Conservation (phyloP, 2,113 vertebrate genomes). For the Alligator mississippiensis region DNA sequence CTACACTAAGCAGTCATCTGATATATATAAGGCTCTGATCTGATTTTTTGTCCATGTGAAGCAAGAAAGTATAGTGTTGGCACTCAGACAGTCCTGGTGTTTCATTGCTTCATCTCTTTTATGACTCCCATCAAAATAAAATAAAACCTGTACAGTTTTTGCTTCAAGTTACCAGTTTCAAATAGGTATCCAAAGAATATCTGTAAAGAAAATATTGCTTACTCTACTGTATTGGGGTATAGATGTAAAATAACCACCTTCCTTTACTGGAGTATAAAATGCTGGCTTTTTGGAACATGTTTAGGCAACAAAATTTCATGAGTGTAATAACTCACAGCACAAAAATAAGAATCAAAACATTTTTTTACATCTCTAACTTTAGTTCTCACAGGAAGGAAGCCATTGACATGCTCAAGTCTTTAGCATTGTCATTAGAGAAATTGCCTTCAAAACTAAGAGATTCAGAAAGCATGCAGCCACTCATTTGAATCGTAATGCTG, state of each 20-base stretch:
- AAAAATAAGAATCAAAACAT: neutral
- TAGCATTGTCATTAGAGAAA: neutral
- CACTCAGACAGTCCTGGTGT: neutral
- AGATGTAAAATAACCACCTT: neutral
- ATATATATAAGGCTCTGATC: neutral
- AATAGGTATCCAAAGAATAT: slow-evolving; percentile 10
- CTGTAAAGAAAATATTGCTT: slow-evolving; percentile 20
- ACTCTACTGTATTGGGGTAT: neutral
- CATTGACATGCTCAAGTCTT: slow-evolving; percentile 12
- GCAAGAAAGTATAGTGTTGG: neutral
- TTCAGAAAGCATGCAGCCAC: neutral
- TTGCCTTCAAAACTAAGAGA: neutral
- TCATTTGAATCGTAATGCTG: neutral
- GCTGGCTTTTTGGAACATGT: neutral
- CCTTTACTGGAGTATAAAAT: neutral
- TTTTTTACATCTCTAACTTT: neutral
- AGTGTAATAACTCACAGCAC: neutral
- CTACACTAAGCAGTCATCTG: neutral
- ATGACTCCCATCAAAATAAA: slow-evolving; percentile 8
- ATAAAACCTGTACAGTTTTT: slow-evolving; percentile 21
- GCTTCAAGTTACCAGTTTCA: slow-evolving; percentile 25
- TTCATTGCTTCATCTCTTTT: slow-evolving; percentile 28
- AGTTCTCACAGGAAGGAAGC: neutral
- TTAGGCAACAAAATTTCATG: neutral
- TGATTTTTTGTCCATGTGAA: neutral